Evolutionary conservation across 2,888 invertebrate genomes (phyloP).

Genomic region (Lucinisca nassula): DNA sequence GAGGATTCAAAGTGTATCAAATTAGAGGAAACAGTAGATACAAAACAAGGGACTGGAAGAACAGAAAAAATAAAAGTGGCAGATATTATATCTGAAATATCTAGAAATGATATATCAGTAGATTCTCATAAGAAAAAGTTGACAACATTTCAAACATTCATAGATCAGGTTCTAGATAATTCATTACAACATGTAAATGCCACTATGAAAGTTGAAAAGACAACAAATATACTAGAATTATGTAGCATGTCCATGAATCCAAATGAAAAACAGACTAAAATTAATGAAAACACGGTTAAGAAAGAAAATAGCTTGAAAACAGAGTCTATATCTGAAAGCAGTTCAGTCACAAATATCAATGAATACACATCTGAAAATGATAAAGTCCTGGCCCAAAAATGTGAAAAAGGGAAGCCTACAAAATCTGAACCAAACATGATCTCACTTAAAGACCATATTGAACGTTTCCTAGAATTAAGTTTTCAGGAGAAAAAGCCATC

Average conservation of each 20-base stretch:
- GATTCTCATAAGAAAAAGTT: conserved; percentile 50
- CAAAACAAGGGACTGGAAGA: neutral
- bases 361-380: conserved; percentile 21
- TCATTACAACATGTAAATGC: conserved; percentile 68
- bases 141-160: conserved; percentile 78
- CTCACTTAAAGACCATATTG: conserved; percentile 81
- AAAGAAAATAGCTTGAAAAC: conserved; percentile 1
- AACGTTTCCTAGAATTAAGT: conserved; percentile 78
- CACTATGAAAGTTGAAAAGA: conserved; percentile 31
- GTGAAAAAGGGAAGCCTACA: conserved; percentile 36
- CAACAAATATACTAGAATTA: conserved; percentile 53
- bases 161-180: conserved; percentile 81
- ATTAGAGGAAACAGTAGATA: neutral
- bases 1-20: conserved; percentile 13
- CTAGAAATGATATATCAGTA: conserved; percentile 5
- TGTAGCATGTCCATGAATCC: conserved; percentile 47
- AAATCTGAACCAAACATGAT: conserved; percentile 68
- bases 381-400: neutral
- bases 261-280: conserved; percentile 3
- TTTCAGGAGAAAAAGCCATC: conserved; percentile 65
- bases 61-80: conserved; percentile 28
- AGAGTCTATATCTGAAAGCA: neutral
- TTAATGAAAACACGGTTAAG: neutral
- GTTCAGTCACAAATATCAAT: neutral
- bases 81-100: conserved; percentile 55